phyloP scores from a whole-genome alignment of 2,113 vertebrate species.

The Nycticryphes semicollaris region DNA sequence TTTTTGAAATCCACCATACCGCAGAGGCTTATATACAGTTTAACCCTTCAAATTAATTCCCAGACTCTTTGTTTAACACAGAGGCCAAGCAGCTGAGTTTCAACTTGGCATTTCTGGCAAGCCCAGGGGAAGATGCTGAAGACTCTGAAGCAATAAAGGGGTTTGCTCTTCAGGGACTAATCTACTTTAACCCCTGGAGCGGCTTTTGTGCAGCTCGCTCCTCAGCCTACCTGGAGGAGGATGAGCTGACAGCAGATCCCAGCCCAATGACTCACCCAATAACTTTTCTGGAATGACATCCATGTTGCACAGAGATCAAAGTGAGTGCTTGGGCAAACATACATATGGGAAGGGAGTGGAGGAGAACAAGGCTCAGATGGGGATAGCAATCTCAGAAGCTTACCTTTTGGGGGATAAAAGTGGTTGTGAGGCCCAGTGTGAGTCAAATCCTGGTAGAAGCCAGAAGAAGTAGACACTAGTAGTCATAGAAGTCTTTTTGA shows the following conservation, averaged over 20 bases:
- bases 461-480: neutral
- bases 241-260: neutral
- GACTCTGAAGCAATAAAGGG: neutral
- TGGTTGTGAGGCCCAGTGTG: fast-evolving
- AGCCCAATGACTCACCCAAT: neutral
- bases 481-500: neutral
- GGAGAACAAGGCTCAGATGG: conserved; percentile 40
- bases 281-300: neutral
- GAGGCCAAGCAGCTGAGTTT: neutral
- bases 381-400: neutral
- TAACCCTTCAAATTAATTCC: neutral
- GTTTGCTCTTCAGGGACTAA: neutral
- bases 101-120: neutral
- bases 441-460: neutral
- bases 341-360: neutral
- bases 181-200: neutral
- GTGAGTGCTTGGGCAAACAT: neutral
- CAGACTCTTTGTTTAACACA: neutral
- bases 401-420: neutral
- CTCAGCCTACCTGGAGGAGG: conserved; percentile 24
- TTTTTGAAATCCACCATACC: neutral
- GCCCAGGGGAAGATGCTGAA: neutral
- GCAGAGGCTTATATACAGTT: neutral
- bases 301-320: neutral
- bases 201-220: fast-evolving